Percentiles rank a stretch among this genome's conserved stretches.
Conservation (phyloP, 2,797 vertebrate genomes). For the Rhadinocentrus ornatus region DNA sequence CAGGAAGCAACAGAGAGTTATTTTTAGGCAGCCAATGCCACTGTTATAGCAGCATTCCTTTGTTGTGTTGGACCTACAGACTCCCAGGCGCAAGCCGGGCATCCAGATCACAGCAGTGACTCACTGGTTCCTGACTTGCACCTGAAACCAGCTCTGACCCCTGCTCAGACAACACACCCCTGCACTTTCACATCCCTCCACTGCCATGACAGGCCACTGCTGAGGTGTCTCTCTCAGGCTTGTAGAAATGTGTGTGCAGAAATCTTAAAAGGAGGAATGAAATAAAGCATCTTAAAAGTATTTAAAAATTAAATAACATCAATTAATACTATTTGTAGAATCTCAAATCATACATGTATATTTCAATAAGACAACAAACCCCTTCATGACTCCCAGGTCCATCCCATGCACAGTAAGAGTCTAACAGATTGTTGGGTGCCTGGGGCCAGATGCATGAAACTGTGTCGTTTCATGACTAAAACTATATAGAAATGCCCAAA, state of each 20-base stretch:
- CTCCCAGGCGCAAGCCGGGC: constrained; percentile 23
- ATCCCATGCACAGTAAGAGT: too few species aligned
- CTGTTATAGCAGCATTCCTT: constrained; percentile 33
- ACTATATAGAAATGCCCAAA: too few species aligned
- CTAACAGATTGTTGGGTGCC: too few species aligned
- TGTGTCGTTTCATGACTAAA: too few species aligned
- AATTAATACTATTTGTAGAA: not conserved
- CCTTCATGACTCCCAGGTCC: not conserved
- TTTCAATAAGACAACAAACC: not conserved
- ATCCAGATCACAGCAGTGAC: constrained; percentile 48
- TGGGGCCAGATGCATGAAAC: too few species aligned
- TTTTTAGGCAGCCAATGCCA: constrained; percentile 53
- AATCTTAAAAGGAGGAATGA: not conserved
- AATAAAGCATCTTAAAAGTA: not conserved
- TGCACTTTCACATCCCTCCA: constrained; percentile 27
- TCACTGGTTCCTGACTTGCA: constrained; percentile 48
- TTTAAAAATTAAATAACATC: not conserved
- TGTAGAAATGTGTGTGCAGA: not conserved
- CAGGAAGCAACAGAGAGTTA: constrained; percentile 49
- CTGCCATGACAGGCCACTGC: constrained; percentile 3
- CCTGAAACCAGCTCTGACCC: constrained; percentile 52
- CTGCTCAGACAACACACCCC: constrained; percentile 22
- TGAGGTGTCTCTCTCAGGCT: constrained; percentile 8
- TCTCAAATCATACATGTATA: not conserved
- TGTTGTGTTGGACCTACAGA: constrained; percentile 11